Base-by-base conservation (phyloP, 1,140 invertebrate genomes). In the Zaprionus gabonicus region DNA sequence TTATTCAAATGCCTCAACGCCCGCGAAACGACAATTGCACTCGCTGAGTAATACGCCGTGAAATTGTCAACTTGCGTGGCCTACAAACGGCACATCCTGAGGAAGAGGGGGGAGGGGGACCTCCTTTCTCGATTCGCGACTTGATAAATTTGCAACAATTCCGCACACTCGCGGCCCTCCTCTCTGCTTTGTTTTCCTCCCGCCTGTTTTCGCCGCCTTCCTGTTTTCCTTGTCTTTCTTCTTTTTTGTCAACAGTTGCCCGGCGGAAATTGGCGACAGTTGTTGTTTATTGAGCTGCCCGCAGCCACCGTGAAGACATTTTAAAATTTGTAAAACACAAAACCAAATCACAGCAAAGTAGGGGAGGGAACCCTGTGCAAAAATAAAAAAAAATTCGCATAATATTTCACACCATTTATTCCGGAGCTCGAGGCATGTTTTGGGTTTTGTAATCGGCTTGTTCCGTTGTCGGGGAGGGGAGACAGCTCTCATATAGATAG, bases 301-400 rank as follows among this genome's bases (percentile, higher is more conserved):
- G 81, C 83, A 90, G 85, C 85, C 85, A 90, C 85, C 85, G 85
- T 90, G 85, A 90, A 90, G 85, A 90, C 86, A 90, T 90, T 90
- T 90, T 90, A 90, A 85, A 90, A 90, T 90, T 90, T 90, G 70
- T 79, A 88, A 88, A 87, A 88, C 84, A 87, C 81, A 84, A 88
- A 88, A 88, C 53, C 81, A 81, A 81, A 87, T 84, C 84, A 69
- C 62, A 41, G 71, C 31, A 44, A 44, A 59, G 57, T 28, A 46
- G 41, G 36, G 17, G 36, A 63, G 34, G 36, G 49, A 46, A 49
- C 15, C 36, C 23, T 36, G 53, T n/a, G 46, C 17, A 36, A 38
- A 28, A 13, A 20, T 38, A 69, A 76, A 84, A 85, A 13, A 76
- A 84, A 85, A 77, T 90, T 90, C 85, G 85, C 85, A 90, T 90